A percentile compares a stretch with the other conserved stretches of the same genome.
Conservation (phyloP, 2,888 invertebrate genomes). For the Neoascia interrupta region DNA sequence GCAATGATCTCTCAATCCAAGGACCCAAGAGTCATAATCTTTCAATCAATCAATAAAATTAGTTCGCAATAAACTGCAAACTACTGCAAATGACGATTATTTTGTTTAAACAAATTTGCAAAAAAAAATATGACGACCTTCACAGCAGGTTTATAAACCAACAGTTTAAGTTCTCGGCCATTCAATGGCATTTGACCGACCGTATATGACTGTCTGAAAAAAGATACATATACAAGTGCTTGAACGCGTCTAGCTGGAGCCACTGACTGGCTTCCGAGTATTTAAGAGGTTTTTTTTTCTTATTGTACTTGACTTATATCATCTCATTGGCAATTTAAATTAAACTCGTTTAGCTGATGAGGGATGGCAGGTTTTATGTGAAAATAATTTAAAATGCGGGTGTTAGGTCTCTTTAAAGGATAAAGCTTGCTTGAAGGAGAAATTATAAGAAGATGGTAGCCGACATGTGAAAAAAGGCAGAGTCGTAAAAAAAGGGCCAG, state of each 20-base stretch:
- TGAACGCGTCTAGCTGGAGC: conserved; percentile 23
- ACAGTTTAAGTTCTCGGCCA: conserved; percentile 34
- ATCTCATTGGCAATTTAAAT: conserved; percentile 20
- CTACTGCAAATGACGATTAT: conserved; percentile 3
- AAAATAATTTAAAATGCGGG: conserved; percentile 11
- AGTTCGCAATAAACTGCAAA: neutral
- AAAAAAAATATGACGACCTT: conserved; percentile 11
- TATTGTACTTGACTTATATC: neutral
- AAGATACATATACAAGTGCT: no score
- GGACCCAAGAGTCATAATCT: conserved; percentile 16
- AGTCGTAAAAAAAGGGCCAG: no score
- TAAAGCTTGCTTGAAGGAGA: no score
- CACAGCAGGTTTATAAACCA: neutral
- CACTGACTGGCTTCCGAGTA: conserved; percentile 14
- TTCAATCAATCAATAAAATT: conserved; percentile 20
- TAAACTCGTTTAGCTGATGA: conserved; percentile 13
- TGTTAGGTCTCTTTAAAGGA: no score
- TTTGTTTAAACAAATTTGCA: neutral
- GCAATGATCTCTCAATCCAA: no score
- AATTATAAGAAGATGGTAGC: no score
- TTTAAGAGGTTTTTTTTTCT: conserved; percentile 3
- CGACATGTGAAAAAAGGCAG: no score
- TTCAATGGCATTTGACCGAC: conserved; percentile 23
- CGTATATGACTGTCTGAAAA: no score
- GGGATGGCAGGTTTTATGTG: neutral